These are phyloP conservation scores for Elephantulus edwardii DNA, from an alignment of 2,113 vertebrate species.

Conservation along the genomic window DNA sequence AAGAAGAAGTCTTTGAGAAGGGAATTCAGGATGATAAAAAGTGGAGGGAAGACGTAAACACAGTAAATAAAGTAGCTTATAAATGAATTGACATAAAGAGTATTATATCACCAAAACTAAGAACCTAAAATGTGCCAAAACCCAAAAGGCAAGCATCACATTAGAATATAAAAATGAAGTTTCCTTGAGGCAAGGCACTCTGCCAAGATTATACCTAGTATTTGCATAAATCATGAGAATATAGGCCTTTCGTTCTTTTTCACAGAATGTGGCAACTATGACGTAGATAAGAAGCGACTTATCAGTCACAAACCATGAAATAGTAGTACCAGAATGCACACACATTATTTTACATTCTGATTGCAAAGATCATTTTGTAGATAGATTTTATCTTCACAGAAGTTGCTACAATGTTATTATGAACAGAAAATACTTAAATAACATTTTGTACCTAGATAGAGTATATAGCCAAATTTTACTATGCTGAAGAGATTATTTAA, in stretches of 20 bases:
- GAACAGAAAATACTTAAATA: background rate
- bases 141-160: background rate
- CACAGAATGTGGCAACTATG: background rate
- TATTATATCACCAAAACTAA: background rate
- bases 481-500: background rate
- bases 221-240: background rate
- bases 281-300: background rate
- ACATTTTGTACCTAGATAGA: background rate
- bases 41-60: background rate
- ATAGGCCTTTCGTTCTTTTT: background rate
- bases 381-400: background rate
- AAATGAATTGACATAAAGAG: background rate
- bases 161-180: background rate
- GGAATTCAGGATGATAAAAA: background rate
- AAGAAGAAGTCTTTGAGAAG: background rate
- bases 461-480: background rate
- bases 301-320: background rate
- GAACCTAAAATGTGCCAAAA: background rate
- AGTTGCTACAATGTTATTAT: background rate
- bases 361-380: background rate
- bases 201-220: background rate
- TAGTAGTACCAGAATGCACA: background rate
- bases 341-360: background rate
- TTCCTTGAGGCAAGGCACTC: background rate
- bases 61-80: background rate